Base-by-base conservation (phyloP, 1,140 invertebrate genomes). In the Tetramorium alpestre region DNA sequence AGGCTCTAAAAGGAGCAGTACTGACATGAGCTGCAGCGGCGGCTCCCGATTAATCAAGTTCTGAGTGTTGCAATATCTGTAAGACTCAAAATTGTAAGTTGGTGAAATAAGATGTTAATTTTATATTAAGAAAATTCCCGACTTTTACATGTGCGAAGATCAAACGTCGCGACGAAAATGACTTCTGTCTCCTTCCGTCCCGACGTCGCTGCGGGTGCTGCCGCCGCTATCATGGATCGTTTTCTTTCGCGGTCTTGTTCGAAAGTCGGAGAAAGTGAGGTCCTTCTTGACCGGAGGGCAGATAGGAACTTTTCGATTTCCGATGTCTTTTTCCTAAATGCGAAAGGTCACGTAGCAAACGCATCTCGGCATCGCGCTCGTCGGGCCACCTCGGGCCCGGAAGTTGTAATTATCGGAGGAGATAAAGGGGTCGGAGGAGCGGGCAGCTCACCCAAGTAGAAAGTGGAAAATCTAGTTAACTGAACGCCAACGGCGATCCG, bases 261-360 rank as follows among this genome's bases (percentile, higher is more conserved):
- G 58, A 88, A 78, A 47, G 28, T n/a, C 80, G 87, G 78, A 82
- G 89, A 90, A 89, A 90, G 88, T 90, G 78, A 75, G 33, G 18
- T 33, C 33, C 58, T 54, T 56, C 73, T 87, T 87, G 85, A 90
- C 78, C 88, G 70, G 49, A 89, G 70, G 76, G 41, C 25, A 49
- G 47, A 62, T 60, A 54, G 64, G 58, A 72, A 77, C 41, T 82
- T 87, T 87, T 89, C 88, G 84, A 90, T 90, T 89, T 89, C 88
- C 84, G 76, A 87, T 86, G 25, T 75, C 75, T 72, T 86, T 64
- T 28, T 33, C 54, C 62, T 41, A 69, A 86, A 87, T 62, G 84
- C 70, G 78, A 80, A 49, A 69, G 51, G 47, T 56, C 65, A 8
- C 62, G 72, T 54, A 2, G 62, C 33, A 10, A 16, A 54, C 4